A percentile compares a stretch with the other conserved stretches of the same genome.
Evolutionary conservation across 1,140 invertebrate genomes (phyloP).

Genomic region (Drosophila leontia): DNA sequence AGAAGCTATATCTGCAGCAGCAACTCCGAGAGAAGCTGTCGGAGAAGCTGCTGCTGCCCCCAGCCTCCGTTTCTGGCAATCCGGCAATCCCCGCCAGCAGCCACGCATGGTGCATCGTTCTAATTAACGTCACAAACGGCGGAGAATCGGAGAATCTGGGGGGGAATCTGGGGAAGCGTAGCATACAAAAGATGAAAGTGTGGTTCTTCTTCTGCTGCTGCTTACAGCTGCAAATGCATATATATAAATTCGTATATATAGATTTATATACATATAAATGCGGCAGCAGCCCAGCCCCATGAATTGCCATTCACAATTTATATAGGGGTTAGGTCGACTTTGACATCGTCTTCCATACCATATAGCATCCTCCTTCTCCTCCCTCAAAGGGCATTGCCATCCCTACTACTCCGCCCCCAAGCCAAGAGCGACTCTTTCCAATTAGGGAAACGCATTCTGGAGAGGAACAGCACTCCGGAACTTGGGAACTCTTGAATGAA

Average conservation of each 20-base stretch:
- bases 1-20: slow-evolving; percentile 33
- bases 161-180: slow-evolving; percentile 10
- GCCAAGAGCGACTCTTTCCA: slow-evolving; percentile 10
- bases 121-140: slow-evolving; percentile 70
- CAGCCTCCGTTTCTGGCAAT: slow-evolving; percentile 5
- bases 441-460: slow-evolving; percentile 17
- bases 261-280: slow-evolving; percentile 7
- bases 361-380: not conserved
- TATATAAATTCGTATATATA: slow-evolving; percentile 36
- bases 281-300: slow-evolving; percentile 16
- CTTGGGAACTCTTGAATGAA: slow-evolving; percentile 17
- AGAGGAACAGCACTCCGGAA: slow-evolving; percentile 13
- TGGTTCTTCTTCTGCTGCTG: slow-evolving; percentile 8
- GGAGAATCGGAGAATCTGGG: slow-evolving; percentile 34
- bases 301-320: slow-evolving; percentile 48
- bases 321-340: slow-evolving; percentile 42
- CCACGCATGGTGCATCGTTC: slow-evolving; percentile 73
- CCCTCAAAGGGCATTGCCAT: not conserved
- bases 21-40: slow-evolving; percentile 10
- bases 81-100: slow-evolving; percentile 22
- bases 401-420: not conserved
- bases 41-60: not conserved
- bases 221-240: slow-evolving; percentile 47
- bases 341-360: slow-evolving; percentile 26
- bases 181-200: slow-evolving; percentile 64